Conservation (phyloP, 2,113 vertebrate genomes). For the Corynorhinus townsendii region DNA sequence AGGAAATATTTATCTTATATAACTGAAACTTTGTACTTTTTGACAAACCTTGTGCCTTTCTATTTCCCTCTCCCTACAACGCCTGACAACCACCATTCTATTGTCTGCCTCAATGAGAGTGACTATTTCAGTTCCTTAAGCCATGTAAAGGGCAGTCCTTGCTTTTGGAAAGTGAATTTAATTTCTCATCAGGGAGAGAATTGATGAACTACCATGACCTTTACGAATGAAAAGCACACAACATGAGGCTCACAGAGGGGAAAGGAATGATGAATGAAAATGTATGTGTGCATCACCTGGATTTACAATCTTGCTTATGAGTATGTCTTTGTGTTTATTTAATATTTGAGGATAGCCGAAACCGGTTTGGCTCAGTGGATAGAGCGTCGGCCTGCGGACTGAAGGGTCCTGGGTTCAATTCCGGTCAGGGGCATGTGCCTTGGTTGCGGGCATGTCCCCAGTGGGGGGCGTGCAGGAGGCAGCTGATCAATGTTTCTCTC, state of each 20-base stretch:
- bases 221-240: conserved; percentile 44
- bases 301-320: not conserved
- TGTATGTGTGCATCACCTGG: not conserved
- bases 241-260: conserved; percentile 16
- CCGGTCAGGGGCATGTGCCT: no score
- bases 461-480: no score
- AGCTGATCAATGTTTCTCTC: no score
- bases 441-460: no score
- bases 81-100: no score
- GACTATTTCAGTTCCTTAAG: not conserved
- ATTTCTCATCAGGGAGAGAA: conserved; percentile 52
- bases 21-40: not conserved
- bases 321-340: not conserved
- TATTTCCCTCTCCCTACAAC: not conserved
- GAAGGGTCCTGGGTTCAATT: no score
- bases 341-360: conserved; percentile 35
- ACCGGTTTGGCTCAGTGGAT: no score
- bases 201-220: conserved; percentile 63
- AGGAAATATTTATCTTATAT: not conserved
- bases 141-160: not conserved
- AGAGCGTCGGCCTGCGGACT: no score
- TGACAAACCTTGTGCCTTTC: not conserved
- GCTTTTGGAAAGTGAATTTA: conserved; percentile 45
- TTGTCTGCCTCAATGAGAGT: no score
- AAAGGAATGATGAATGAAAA: conserved; percentile 49